phyloP scores from a whole-genome alignment of 1,140 invertebrate genomes.

The Cheumatopsyche charites region DNA sequence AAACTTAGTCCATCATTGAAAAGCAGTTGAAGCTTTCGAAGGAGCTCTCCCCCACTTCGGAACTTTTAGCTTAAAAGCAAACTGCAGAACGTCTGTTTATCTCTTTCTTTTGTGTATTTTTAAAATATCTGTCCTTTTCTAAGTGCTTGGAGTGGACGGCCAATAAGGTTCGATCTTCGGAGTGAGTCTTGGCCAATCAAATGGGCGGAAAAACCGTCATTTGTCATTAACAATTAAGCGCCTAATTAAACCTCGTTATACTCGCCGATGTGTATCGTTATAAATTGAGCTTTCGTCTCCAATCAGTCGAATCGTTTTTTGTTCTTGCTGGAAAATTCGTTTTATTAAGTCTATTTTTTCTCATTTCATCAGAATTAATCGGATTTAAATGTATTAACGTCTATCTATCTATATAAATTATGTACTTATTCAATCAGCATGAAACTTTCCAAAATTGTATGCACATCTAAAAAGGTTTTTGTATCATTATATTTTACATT shows the following conservation, averaged over 20 bases:
- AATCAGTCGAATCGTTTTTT: neutral
- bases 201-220: slow-evolving; percentile 23
- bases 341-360: no score
- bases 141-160: neutral
- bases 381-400: no score
- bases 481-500: no score
- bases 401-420: no score
- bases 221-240: slow-evolving; percentile 28
- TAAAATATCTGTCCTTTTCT: slow-evolving; percentile 19
- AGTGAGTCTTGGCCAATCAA: slow-evolving; percentile 36
- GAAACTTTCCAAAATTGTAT: no score
- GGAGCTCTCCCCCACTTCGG: slow-evolving; percentile 23
- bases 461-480: no score
- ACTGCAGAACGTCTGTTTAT: neutral
- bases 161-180: slow-evolving; percentile 37
- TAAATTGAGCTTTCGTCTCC: neutral
- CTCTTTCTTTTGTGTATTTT: slow-evolving; percentile 10
- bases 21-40: slow-evolving; percentile 13
- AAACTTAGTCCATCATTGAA: neutral
- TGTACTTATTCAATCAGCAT: no score
- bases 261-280: neutral
- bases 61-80: neutral
- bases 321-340: neutral
- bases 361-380: no score
- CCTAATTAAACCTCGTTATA: neutral